phyloP scores from a whole-genome alignment of 1,140 invertebrate genomes.

The Trachymyrmex cornetzi region DNA sequence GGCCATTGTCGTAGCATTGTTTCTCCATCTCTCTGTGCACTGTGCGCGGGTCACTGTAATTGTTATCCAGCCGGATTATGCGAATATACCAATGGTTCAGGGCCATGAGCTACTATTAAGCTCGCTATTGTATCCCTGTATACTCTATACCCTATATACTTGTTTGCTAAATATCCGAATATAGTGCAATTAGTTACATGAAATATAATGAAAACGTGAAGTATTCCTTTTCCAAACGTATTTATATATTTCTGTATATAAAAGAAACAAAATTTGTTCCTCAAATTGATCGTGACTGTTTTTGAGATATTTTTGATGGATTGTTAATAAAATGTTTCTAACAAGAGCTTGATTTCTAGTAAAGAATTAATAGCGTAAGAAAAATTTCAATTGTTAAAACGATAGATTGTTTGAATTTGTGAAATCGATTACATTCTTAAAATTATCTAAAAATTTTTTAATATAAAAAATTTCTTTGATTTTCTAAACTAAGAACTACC shows the following conservation, averaged over 20 bases:
- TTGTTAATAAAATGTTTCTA: no score
- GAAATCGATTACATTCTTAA: no score
- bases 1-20: slow-evolving; percentile 39
- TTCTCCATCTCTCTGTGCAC: slow-evolving; percentile 34
- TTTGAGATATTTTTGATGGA: no score
- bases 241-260: neutral
- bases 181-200: slow-evolving; percentile 26
- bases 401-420: no score
- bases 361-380: no score
- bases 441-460: no score
- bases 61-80: slow-evolving; percentile 76
- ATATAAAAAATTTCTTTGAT: no score
- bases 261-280: no score
- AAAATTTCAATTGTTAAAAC: no score
- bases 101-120: slow-evolving; percentile 49
- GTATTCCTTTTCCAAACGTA: neutral
- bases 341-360: no score
- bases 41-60: slow-evolving; percentile 68
- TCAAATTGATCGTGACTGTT: no score
- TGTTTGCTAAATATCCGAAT: slow-evolving; percentile 48
- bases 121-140: slow-evolving; percentile 42
- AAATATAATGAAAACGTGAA: neutral
- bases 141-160: neutral
- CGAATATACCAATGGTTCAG: slow-evolving; percentile 47
- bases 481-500: no score